Percentiles rank a stretch among this genome's conserved stretches.
Conservation (phyloP, 2,113 vertebrate species). For the Rhea pennata region DNA sequence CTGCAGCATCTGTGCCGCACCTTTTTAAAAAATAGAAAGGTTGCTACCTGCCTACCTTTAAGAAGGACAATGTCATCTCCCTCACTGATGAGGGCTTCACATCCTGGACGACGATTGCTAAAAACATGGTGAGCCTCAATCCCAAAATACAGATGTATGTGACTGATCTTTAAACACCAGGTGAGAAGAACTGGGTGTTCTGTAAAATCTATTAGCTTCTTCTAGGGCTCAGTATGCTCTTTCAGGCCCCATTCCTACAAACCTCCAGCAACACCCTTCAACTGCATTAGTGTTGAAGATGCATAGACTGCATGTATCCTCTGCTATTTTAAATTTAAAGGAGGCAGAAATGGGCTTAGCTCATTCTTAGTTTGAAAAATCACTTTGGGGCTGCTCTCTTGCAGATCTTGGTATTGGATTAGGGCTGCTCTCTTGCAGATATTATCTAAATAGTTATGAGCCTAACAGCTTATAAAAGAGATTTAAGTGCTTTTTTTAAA, state of each 20-base stretch:
- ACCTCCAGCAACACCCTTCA: background rate
- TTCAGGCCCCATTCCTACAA: background rate
- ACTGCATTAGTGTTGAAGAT: background rate
- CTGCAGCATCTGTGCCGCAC: background rate
- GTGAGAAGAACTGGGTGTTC: background rate
- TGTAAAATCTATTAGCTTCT: background rate
- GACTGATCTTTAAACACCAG: background rate
- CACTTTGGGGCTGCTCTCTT: background rate
- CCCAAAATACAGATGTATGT: background rate
- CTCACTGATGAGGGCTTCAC: too few relatives aligned
- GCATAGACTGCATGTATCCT: accelerated
- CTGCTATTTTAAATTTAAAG: background rate
- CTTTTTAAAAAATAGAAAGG: background rate
- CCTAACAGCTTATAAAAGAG: accelerated
- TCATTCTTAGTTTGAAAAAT: background rate
- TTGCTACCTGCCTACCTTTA: background rate
- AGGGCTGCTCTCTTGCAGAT: background rate
- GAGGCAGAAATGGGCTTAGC: background rate
- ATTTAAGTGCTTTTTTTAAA: background rate
- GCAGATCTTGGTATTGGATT: background rate
- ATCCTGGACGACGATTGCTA: background rate
- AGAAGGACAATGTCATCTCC: background rate
- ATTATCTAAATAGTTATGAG: background rate
- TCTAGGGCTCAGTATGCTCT: background rate
- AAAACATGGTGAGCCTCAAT: background rate